Base-by-base conservation (phyloP, 1,140 invertebrate genomes). In the Hycleus cichorii region DNA sequence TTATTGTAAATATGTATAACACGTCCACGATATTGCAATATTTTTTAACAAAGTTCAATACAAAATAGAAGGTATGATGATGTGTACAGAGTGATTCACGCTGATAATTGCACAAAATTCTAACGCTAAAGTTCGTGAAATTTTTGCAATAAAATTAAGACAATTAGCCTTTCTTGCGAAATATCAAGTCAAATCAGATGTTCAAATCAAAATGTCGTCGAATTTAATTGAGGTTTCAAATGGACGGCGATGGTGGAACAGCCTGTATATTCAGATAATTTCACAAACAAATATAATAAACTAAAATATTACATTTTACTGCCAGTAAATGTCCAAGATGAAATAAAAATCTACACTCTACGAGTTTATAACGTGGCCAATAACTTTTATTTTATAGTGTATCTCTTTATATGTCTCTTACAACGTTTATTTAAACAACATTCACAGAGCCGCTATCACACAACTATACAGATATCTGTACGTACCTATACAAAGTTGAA, bases 231-330 rank as follows among this genome's bases (percentile, higher is more conserved):
- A 1, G 1, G 18, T 18, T 18, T 18, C 18, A 18, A 18, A 18
- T 18, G 2, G 18, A 18, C 1, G 18, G 18, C 18, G 18, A 18
- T 18, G 18, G 18, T 18, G 18, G 18, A 18, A 18, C 18, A 18
- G 18, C 18, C 18, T 18, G 18, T 32, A 32, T 32, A 7, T 32
- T 18, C 56, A 44, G 56, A 45, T 27, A 43, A 44, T 56, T 53
- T 39, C 54, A 57, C 32, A 32, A 32, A 60, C 59, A 60, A 60
- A 60, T 52, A 60, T 43, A 48, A 57, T 60, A 60, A 60, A 63
- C 58, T 63, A 57, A 32, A 63, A 63, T 57, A 60, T 60, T 60
- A 60, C 62, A 63, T 55, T 63, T 63, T 54, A 63, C 48, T 63
- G 46, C 54, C 58, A 60, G 27, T 63, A 63, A 63, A 63, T 60